Evolutionary conservation across 2,888 invertebrate species (phyloP).

Genomic region (Athalia circularis): DNA sequence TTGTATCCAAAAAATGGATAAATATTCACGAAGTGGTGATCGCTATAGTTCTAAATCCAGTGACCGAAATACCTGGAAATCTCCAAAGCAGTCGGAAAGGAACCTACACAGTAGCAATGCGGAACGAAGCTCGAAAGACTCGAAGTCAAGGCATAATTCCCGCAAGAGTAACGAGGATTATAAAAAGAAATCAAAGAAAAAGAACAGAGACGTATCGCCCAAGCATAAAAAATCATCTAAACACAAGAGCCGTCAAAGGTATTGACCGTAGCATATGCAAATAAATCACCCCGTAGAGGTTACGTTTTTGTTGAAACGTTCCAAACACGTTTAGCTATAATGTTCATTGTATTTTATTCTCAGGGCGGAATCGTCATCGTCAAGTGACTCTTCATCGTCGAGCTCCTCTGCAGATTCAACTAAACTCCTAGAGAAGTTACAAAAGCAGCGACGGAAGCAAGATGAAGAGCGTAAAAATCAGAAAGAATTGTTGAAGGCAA

Average conservation of each 20-base stretch:
- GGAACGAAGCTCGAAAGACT: conserved; percentile 48
- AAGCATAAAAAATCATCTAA: conserved; percentile 60
- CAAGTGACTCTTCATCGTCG: conserved; percentile 61
- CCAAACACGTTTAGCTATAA: neutral
- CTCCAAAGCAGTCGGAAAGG: conserved; percentile 45
- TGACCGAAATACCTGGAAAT: conserved; percentile 43
- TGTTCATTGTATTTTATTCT: conserved; percentile 37
- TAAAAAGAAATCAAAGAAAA: conserved; percentile 58
- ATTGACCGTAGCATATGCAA: neutral
- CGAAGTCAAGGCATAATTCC: conserved; percentile 51
- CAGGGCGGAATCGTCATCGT: conserved; percentile 55
- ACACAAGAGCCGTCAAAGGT: conserved; percentile 61
- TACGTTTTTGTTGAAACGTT: neutral
- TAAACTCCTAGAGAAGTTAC: conserved; percentile 83
- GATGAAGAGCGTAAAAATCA: conserved; percentile 81
- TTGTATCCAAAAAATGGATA: conserved; percentile 55
- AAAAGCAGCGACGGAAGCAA: conserved; percentile 82
- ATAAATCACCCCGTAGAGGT: conserved; percentile 5
- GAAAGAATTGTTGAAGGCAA: conserved; percentile 88
- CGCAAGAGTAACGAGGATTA: conserved; percentile 54
- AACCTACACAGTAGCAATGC: conserved; percentile 40
- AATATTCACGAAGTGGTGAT: conserved; percentile 52
- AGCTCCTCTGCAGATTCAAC: conserved; percentile 77
- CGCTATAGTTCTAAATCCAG: conserved; percentile 49
- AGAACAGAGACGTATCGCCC: conserved; percentile 51